A percentile compares a stretch with the other conserved stretches of the same genome.
Evolutionary conservation across 2,113 vertebrate genomes (phyloP).

Genomic region (Irena cyanogastra): DNA sequence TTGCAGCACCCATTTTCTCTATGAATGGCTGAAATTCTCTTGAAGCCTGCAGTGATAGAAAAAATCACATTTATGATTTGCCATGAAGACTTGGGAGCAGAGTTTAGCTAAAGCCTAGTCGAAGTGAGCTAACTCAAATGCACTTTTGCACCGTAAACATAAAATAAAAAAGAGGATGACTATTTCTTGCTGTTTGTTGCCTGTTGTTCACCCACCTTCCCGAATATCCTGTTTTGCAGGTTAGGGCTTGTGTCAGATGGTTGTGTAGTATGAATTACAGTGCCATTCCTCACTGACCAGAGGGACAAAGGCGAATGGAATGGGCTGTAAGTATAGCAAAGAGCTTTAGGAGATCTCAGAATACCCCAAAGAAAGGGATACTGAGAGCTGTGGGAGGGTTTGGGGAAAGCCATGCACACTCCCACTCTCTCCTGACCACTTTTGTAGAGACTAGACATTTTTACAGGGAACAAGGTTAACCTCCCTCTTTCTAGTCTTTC

Average conservation of each 20-base stretch:
- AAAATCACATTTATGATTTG: not conserved
- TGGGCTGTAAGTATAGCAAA: not conserved
- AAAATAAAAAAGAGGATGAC: not conserved
- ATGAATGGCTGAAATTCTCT: not conserved
- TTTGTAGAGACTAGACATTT: rapidly evolving
- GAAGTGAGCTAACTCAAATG: not conserved
- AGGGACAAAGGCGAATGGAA: not conserved
- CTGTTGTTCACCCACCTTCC: not conserved
- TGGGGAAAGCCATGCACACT: rapidly evolving
- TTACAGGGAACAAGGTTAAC: not conserved
- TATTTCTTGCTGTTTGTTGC: not conserved
- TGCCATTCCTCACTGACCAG: not conserved
- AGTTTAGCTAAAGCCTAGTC: not conserved
- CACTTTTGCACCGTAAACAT: not conserved
- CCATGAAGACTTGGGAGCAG: not conserved
- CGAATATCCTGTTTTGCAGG: not conserved
- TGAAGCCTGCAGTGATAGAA: not conserved
- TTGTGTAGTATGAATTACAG: not conserved
- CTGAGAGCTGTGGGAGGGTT: not conserved
- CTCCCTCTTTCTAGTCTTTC: not conserved
- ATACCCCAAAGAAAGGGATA: not conserved
- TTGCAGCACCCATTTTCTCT: not conserved
- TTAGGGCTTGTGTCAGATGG: not conserved
- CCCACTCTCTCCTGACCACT: not conserved
- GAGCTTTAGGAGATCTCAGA: not conserved